Percentiles rank a stretch among this genome's conserved stretches.
These are phyloP conservation scores for Eumerus sabulonum DNA, from an alignment of 2,888 invertebrate genomes.

Conservation along the genomic window DNA sequence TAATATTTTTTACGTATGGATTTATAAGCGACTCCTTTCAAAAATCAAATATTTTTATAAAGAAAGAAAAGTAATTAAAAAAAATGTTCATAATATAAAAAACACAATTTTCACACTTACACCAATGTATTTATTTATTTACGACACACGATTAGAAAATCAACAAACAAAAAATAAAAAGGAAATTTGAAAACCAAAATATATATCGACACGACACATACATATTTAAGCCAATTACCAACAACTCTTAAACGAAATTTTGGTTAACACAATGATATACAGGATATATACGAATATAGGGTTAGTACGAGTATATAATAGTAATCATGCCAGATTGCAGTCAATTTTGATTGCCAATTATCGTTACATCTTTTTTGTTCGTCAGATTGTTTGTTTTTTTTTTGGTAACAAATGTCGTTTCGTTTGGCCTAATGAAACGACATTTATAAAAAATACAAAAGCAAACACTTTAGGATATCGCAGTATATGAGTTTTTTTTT, in stretches of 20 bases:
- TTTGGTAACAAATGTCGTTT: not conserved
- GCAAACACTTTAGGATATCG: no score
- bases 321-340: slow-evolving; percentile 61
- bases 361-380: slow-evolving; percentile 7
- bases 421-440: not conserved
- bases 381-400: not conserved
- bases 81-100: not conserved
- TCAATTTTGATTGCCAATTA: slow-evolving; percentile 40
- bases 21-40: no score
- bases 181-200: slow-evolving; percentile 17
- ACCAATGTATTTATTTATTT: slow-evolving; percentile 30
- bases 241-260: slow-evolving; percentile 34
- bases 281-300: no score
- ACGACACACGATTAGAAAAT: slow-evolving; percentile 21
- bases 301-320: slow-evolving; percentile 8
- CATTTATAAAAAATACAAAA: slow-evolving; percentile 4
- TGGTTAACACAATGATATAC: no score
- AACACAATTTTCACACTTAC: slow-evolving; percentile 23
- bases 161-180: slow-evolving; percentile 14
- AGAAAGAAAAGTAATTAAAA: slow-evolving; percentile 23
- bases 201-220: slow-evolving; percentile 57
- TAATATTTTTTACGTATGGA: no score
- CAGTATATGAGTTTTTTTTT: not conserved
- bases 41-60: not conserved
- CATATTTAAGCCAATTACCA: slow-evolving; percentile 54